Base-by-base conservation (phyloP, 2,888 invertebrate genomes). In the Morinoia aosen region DNA sequence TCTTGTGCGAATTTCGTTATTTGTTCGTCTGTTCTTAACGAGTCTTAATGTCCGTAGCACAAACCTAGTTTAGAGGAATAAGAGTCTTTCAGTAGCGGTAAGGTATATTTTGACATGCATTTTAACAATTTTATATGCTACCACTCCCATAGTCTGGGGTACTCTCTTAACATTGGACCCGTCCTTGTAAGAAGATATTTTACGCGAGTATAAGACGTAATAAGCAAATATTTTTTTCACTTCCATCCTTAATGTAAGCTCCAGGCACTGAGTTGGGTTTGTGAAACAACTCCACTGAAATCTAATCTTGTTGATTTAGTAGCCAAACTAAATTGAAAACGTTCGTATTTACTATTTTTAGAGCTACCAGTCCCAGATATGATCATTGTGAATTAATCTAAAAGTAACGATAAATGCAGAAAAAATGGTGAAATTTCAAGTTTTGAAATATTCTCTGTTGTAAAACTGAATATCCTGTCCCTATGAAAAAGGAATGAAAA, bases 41-140 rank as follows among this genome's bases (percentile, higher is more conserved):
- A 57, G 93, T 93, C 93, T 93, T 56, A 57, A 10, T 93, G 93
- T 93, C 93, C 93, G 93, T 93, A 93, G 93, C 93, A 93, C 93
- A 93, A 93, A 93, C 93, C 57, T 93, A 93, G 93, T 93, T 56
- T 93, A 93, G 93, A 48, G 93, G 57, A 56, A 93, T 93, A 93
- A 93, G 90, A 90, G 93, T 93, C 93, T 93, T 93, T 93, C 93
- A 93, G 93, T 93, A 93, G 93, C n/a, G 39, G 56, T 93, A 93
- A 93, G 93, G 93, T 93, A 93, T 93, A 25, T 90, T 93, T 93
- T 93, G 93, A 57, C 93, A 93, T 56, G 90, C 56, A 48, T 48
- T 48, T 48, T 48, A 48, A 48, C 48, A 57, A 11, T 93, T 93
- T 93, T 93, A 56, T 93, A 93, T 93, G 57, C 93, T 57, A 57